phyloP scores from a whole-genome alignment of 2,888 invertebrate species.

The Tipula confusa region DNA sequence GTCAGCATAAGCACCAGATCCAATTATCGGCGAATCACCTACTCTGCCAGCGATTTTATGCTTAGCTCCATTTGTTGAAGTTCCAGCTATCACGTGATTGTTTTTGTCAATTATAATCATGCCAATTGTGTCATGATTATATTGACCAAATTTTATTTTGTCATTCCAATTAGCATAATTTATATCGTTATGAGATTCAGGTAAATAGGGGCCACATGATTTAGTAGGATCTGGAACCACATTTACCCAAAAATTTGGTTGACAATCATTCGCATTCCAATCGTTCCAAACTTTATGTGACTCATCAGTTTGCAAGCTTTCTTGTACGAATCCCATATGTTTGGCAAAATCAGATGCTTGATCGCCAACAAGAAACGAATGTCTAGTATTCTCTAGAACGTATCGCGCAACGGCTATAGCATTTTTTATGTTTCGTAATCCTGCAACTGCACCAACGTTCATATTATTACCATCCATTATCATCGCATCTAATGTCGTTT shows the following conservation, averaged over 20 bases:
- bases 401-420: conserved; percentile 88
- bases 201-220: conserved; percentile 83
- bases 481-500: conserved; percentile 94
- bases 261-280: conserved; percentile 79
- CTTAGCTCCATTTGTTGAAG: conserved; percentile 91
- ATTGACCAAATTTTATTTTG: conserved; percentile 48
- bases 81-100: conserved; percentile 83
- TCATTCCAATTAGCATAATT: conserved; percentile 32
- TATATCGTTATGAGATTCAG: conserved; percentile 39
- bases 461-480: conserved; percentile 94
- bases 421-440: conserved; percentile 72
- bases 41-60: conserved; percentile 81
- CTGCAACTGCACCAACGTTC: conserved; percentile 87
- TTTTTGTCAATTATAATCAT: conserved; percentile 80
- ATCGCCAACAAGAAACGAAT: conserved; percentile 86
- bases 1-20: conserved; percentile 93
- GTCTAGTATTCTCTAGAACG: conserved; percentile 84
- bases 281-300: conserved; percentile 67
- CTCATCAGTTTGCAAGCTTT: conserved; percentile 65
- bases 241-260: conserved; percentile 94
- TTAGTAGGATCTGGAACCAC: conserved; percentile 76
- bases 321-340: conserved; percentile 79
- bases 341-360: conserved; percentile 85
- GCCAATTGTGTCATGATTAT: conserved; percentile 96
- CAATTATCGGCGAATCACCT: conserved; percentile 62